A percentile compares a stretch with the other conserved stretches of the same genome.
phyloP scores from a whole-genome alignment of 2,113 vertebrate species.

The Rhabdornis inornatus region DNA sequence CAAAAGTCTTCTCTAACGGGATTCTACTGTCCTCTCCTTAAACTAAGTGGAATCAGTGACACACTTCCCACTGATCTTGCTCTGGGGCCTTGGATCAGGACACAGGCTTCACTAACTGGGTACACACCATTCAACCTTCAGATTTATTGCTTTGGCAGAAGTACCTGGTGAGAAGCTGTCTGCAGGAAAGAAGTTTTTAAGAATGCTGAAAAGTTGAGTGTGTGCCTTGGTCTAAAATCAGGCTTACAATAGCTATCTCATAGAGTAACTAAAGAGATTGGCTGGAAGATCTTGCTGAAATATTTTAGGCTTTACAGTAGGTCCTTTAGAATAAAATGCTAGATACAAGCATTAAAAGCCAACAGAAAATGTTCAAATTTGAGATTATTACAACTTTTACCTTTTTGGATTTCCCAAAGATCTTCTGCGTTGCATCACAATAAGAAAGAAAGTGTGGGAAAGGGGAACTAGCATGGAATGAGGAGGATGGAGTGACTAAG shows the following conservation, averaged over 20 bases:
- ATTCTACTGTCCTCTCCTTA: neutral
- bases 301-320: neutral
- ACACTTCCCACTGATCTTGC: neutral
- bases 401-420: neutral
- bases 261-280: neutral
- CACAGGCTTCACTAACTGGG: neutral
- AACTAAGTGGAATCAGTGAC: neutral
- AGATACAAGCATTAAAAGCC: neutral
- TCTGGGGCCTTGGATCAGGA: neutral
- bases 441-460: neutral
- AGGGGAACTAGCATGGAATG: neutral
- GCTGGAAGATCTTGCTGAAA: neutral
- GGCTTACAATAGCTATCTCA: neutral
- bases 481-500: neutral
- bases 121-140: neutral
- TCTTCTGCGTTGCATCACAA: neutral
- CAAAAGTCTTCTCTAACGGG: neutral
- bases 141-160: neutral
- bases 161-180: neutral
- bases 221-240: neutral
- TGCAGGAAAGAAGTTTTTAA: conserved; percentile 11
- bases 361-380: neutral
- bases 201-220: neutral
- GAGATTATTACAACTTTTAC: neutral
- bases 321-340: neutral